Percentiles rank a stretch among this genome's conserved stretches.
These are phyloP conservation scores for Panthera tigris DNA, from an alignment of 2,113 vertebrate species.

Conservation along the genomic window DNA sequence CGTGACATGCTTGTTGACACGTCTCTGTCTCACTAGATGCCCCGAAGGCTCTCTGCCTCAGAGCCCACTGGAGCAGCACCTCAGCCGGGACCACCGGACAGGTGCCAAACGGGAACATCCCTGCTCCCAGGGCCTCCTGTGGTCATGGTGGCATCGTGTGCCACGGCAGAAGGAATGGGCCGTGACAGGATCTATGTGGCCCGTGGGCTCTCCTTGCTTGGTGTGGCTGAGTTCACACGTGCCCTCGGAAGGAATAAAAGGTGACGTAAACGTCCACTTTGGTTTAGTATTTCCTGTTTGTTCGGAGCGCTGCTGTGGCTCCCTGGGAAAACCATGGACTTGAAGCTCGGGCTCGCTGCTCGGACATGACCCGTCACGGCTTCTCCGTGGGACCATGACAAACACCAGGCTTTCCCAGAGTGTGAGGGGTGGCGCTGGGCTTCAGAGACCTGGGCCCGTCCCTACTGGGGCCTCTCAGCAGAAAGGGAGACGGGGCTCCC, in stretches of 20 bases:
- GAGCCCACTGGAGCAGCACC: not conserved
- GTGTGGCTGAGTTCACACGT: accelerated
- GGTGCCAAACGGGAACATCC: not conserved
- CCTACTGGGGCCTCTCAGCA: not conserved
- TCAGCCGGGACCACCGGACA: accelerated
- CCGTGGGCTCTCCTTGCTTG: accelerated
- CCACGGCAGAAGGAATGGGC: not conserved
- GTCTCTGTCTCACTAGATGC: accelerated
- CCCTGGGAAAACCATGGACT: accelerated
- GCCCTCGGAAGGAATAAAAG: not conserved
- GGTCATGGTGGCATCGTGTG: accelerated
- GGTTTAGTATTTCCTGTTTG: accelerated
- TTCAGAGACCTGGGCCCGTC: not conserved
- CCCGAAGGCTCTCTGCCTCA: not conserved
- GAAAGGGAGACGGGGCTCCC: not conserved
- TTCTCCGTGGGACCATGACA: accelerated
- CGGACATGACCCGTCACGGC: accelerated
- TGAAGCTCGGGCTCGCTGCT: not conserved
- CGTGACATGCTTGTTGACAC: accelerated
- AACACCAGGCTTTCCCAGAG: not conserved
- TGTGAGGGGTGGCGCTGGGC: too few species aligned
- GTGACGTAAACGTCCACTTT: accelerated
- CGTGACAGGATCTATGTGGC: accelerated
- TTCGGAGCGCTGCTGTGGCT: accelerated
- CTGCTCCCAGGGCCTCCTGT: accelerated